These are phyloP conservation scores for Hylia prasina DNA, from an alignment of 2,113 vertebrate species.

Conservation along the genomic window DNA sequence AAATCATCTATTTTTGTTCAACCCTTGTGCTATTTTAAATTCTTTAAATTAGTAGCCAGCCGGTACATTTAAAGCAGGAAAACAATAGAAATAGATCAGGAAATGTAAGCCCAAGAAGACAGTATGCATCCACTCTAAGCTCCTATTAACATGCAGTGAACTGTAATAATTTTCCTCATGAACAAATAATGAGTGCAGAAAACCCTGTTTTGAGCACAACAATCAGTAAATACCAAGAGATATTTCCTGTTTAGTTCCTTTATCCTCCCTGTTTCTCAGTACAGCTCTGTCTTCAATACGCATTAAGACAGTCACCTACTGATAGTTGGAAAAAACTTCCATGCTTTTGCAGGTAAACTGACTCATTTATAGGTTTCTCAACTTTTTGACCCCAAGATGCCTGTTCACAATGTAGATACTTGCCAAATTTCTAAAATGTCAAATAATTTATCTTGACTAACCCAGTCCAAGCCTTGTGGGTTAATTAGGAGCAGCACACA, in stretches of 20 bases:
- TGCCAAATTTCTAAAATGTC: not conserved
- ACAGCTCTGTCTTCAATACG: not conserved
- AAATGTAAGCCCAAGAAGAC: not conserved
- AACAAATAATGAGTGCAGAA: not conserved
- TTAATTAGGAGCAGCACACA: not conserved
- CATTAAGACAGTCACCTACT: not conserved
- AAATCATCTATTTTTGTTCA: not conserved
- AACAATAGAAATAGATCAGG: not conserved
- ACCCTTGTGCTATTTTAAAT: not conserved
- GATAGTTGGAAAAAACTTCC: not conserved
- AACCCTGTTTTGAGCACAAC: not conserved
- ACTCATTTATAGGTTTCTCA: not conserved
- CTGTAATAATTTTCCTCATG: not conserved
- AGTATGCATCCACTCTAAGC: not conserved
- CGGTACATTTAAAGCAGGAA: not conserved
- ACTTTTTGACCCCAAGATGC: not conserved
- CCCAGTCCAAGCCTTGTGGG: not conserved
- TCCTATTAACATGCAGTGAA: not conserved
- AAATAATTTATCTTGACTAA: not conserved
- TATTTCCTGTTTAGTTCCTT: not conserved
- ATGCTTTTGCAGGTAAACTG: not conserved
- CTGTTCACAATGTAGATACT: not conserved
- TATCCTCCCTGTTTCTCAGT: not conserved
- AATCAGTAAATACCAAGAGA: not conserved
- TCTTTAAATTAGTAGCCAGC: not conserved